Evolutionary conservation across 2,113 vertebrate species (phyloP).

Genomic region (Polypterus bichir): DNA sequence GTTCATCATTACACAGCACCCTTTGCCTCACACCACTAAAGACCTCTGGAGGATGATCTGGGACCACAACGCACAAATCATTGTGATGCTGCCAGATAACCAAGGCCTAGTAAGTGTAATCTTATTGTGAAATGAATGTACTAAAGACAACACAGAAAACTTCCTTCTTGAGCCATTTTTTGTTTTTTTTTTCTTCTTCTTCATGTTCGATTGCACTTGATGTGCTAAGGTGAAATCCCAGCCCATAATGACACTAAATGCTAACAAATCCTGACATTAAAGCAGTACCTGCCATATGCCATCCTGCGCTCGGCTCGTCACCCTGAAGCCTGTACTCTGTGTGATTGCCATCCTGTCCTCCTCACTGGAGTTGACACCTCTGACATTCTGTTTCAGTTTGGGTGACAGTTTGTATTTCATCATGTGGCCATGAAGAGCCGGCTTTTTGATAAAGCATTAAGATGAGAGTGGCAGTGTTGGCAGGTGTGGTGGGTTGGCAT

Average conservation of each 20-base stretch:
- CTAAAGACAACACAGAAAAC: background rate
- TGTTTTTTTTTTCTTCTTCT: constrained; percentile 1
- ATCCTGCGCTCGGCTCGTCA: background rate
- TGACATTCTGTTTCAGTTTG: too few relatives aligned
- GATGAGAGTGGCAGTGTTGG: too few relatives aligned
- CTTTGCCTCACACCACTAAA: constrained; percentile 85
- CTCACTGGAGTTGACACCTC: background rate
- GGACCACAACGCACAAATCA: constrained; percentile 93
- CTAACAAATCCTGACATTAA: background rate
- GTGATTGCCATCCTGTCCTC: background rate
- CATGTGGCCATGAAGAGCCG: too few relatives aligned
- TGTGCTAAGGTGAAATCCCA: constrained; percentile 3
- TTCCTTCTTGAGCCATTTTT: background rate
- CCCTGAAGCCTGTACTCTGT: background rate
- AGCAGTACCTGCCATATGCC: background rate
- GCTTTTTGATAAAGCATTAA: too few relatives aligned
- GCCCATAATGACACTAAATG: background rate
- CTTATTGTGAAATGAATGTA: background rate
- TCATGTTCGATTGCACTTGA: background rate
- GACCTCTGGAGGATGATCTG: constrained; percentile 98
- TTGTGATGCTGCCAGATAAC: constrained; percentile 88
- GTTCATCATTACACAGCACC: constrained; percentile 94
- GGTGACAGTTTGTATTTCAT: too few relatives aligned
- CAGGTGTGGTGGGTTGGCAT: too few relatives aligned
- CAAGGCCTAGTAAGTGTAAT: constrained; percentile 69